These are phyloP conservation scores for Neodontobutis hainanensis DNA, from an alignment of 2,113 vertebrate genomes.

Conservation along the genomic window DNA sequence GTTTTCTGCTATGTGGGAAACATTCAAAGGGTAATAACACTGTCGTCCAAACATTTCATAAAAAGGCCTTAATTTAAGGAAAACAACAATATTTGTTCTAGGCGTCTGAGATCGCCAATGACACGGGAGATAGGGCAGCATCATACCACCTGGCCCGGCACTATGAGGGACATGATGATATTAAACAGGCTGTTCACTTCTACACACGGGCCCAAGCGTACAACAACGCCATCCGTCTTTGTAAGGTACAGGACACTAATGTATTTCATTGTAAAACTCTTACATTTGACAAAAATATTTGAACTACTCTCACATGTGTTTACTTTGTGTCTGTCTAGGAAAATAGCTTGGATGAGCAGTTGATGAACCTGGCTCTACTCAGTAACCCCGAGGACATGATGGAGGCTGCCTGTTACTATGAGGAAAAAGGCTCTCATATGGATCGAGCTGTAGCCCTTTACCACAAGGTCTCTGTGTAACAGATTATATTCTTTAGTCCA, in stretches of 20 bases:
- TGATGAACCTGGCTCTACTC: conserved; percentile 95
- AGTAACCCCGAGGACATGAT: conserved; percentile 98
- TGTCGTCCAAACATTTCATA: neutral
- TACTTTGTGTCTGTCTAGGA: conserved; percentile 74
- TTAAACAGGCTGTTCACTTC: conserved; percentile 92
- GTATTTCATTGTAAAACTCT: neutral
- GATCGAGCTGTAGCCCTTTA: conserved; percentile 93
- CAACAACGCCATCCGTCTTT: conserved; percentile 96
- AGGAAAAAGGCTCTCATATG: conserved; percentile 90
- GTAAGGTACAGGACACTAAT: conserved; percentile 84
- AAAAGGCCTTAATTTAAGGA: neutral
- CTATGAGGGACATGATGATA: conserved; percentile 89
- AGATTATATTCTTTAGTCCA: neutral
- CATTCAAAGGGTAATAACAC: conserved; percentile 85
- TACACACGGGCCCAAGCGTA: conserved; percentile 94
- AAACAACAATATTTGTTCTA: conserved; percentile 47
- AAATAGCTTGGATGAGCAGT: conserved; percentile 90
- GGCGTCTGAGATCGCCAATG: conserved; percentile 94
- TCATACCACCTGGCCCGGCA: conserved; percentile 93
- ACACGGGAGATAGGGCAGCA: conserved; percentile 88
- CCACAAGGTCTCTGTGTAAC: conserved; percentile 85
- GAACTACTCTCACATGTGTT: neutral
- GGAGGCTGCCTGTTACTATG: conserved; percentile 93
- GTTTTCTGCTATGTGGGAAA: conserved; percentile 93
- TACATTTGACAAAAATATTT: too few relatives aligned